Conservation (phyloP, 2,797 vertebrate genomes). For the Rhodeus uyekii region DNA sequence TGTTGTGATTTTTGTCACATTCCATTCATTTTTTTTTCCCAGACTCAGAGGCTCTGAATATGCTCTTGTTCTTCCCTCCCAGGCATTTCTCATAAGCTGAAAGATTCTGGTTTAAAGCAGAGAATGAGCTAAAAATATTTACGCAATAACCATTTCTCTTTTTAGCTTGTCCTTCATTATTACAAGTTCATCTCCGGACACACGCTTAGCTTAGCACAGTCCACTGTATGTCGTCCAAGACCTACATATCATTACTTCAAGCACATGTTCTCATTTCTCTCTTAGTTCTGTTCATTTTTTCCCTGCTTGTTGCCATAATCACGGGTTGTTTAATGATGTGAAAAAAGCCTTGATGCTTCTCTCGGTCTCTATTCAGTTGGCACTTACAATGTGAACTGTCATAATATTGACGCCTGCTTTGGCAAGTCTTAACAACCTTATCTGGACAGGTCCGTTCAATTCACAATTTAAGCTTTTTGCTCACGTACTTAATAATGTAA, state of each 20-base stretch:
- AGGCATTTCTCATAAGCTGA: background rate
- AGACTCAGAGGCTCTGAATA: constrained; percentile 6
- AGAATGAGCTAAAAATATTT: constrained; percentile 24
- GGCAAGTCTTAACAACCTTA: constrained; percentile 31
- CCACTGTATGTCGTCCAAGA: background rate
- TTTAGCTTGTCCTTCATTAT: constrained; percentile 3
- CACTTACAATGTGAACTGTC: constrained; percentile 7
- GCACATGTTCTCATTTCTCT: background rate
- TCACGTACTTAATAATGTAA: background rate
- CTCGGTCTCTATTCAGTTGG: background rate
- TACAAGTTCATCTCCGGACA: constrained; percentile 7
- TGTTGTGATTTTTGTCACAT: constrained; percentile 64
- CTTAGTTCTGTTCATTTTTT: background rate
- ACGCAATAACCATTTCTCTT: background rate
- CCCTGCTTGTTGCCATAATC: background rate
- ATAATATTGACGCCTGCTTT: constrained; percentile 34
- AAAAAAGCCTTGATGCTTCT: background rate
- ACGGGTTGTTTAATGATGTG: background rate
- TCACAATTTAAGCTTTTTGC: constrained; percentile 6
- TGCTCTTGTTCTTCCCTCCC: background rate
- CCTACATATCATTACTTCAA: constrained; percentile 14
- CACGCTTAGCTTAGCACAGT: background rate
- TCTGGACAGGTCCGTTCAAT: background rate
- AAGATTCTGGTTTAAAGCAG: background rate
- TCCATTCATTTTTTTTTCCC: constrained; percentile 73